Evolutionary conservation across 2,113 vertebrate species (phyloP), one percentile per base, ranked within the genome.

Genomic region (Caranx ignobilis): DNA sequence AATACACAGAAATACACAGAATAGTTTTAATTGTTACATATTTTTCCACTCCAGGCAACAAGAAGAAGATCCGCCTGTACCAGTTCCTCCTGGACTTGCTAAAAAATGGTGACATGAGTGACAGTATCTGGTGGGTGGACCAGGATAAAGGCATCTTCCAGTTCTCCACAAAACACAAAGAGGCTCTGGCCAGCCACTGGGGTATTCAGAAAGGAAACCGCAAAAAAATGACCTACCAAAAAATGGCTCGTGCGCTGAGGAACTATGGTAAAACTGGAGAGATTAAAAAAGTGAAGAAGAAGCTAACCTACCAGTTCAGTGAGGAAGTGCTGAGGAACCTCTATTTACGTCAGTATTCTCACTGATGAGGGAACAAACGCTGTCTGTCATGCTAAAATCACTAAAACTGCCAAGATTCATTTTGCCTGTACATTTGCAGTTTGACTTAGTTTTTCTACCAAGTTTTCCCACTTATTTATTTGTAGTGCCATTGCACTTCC

Each of bases 211-310:
- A 99, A 87, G 98, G 98, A 87, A 99, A 99, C 86, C 97, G 98
- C 88, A 99, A 99, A 93, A 98, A 97, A 93, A 99, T 99, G 98
- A 99, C 98, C 79, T 99, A 99, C 82, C 98, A 99, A 94, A 99
- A 99, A 94, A 99, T 99, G 98, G 98, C 98, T 39, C 95, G 98
- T 34, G 98, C 98, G 13, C 93, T 99, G 87, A 96, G 98, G 94
- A 99, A 99, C 95, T 99, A 99, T 0, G 97, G 98, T 86, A 99
- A 99, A 95, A 99, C 97, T 1, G 98, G 98, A 16, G 98, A 99
- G 91, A 97, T 99, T 72, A 97, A 96, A 89, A 99, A 99, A 91
- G 96, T 99, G 45, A 99, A 99, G 94, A 98, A 99, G 94, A 99
- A 99, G 93, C 93, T 99, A 67, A 99, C 98, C 18, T 99, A 99